phyloP scores from a whole-genome alignment of 2,888 invertebrate species.

The Dolichomitus sp. region DNA sequence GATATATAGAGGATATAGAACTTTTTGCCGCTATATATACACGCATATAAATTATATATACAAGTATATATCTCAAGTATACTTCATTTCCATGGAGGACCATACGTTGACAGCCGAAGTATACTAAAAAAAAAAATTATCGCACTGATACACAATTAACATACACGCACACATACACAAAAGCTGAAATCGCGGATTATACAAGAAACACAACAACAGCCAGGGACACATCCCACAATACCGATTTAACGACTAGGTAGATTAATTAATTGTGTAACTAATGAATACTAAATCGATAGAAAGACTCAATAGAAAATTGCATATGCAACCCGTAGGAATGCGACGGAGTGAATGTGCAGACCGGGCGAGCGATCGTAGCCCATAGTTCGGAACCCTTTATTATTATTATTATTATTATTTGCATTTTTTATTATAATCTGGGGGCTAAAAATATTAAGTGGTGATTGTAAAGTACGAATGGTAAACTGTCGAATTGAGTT shows the following conservation, averaged over 20 bases:
- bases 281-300: slow-evolving; percentile 80
- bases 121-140: slow-evolving; percentile 9
- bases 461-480: neutral
- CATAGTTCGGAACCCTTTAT: slow-evolving; percentile 59
- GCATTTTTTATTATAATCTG: slow-evolving; percentile 1
- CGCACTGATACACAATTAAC: slow-evolving; percentile 42
- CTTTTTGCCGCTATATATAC: too few species aligned
- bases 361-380: slow-evolving; percentile 69
- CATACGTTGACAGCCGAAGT: slow-evolving; percentile 23
- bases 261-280: slow-evolving; percentile 81
- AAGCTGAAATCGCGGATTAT: slow-evolving; percentile 24
- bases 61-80: too few species aligned
- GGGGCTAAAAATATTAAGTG: neutral
- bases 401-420: neutral
- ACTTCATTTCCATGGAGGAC: neutral
- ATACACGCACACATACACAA: slow-evolving; percentile 35
- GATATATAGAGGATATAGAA: too few species aligned
- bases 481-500: neutral
- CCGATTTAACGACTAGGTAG: slow-evolving; percentile 79
- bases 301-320: slow-evolving; percentile 79
- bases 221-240: slow-evolving; percentile 63
- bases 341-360: slow-evolving; percentile 75
- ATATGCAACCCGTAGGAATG: slow-evolving; percentile 79
- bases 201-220: slow-evolving; percentile 10
- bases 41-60: too few species aligned